These are phyloP conservation scores for Cynopterus brachyotis DNA, from an alignment of 2,113 vertebrate genomes.

Conservation along the genomic window DNA sequence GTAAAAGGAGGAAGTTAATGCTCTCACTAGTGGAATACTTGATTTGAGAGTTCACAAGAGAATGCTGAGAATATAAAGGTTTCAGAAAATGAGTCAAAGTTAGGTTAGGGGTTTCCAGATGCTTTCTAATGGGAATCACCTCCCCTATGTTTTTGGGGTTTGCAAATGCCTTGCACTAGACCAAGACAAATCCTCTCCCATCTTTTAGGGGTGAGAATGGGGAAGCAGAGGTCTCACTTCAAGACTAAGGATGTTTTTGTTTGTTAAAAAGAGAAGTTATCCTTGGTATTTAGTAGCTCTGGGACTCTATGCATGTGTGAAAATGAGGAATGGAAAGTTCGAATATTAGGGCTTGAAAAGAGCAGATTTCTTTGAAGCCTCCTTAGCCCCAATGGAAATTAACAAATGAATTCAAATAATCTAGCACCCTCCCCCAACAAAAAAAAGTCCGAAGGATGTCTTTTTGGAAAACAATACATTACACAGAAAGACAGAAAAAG, in stretches of 20 bases:
- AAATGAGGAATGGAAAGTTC: background rate
- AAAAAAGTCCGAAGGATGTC: background rate
- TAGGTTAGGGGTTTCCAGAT: background rate
- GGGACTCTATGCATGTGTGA: background rate
- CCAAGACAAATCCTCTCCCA: background rate
- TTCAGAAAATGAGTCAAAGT: background rate
- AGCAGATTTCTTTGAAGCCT: background rate
- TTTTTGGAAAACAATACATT: background rate
- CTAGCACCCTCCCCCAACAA: background rate
- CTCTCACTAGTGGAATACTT: background rate
- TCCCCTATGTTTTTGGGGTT: background rate
- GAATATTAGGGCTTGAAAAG: background rate
- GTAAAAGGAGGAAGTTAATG: background rate
- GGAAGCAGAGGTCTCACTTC: background rate
- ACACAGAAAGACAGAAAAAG: background rate
- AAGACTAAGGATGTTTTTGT: background rate
- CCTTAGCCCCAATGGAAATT: background rate
- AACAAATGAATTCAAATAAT: constrained; percentile 13
- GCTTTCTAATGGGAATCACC: background rate
- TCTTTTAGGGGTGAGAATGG: background rate
- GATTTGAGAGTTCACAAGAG: background rate
- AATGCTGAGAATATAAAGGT: background rate
- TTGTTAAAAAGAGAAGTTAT: constrained; percentile 27
- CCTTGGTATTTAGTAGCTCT: background rate
- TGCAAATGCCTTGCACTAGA: background rate